Conservation (phyloP, 2,888 invertebrate genomes). For the Iphiclides podalirius region DNA sequence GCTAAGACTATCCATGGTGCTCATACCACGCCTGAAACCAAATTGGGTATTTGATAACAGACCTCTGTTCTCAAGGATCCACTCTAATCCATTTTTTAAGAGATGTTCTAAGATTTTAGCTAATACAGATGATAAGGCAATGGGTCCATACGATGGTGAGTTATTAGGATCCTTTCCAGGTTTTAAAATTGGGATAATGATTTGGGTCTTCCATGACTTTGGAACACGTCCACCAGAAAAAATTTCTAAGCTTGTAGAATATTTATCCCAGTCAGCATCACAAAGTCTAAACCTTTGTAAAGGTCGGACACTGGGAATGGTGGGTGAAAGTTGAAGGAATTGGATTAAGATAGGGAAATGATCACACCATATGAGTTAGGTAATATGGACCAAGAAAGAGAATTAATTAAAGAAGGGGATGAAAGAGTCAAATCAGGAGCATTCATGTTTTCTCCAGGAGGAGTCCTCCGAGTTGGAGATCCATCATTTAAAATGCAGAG, state of each 20-base stretch:
- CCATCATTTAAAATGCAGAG: slow-evolving; percentile 31
- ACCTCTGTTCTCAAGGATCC: neutral
- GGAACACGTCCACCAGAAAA: neutral
- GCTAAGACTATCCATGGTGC: too few species aligned
- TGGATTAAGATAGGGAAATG: slow-evolving; percentile 1
- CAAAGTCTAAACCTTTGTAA: neutral
- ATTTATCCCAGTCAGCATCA: neutral
- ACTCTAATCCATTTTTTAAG: neutral
- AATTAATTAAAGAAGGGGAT: slow-evolving; percentile 10
- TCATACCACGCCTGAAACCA: neutral
- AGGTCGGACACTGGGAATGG: neutral
- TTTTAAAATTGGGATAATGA: slow-evolving; percentile 9
- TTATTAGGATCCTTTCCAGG: slow-evolving; percentile 1
- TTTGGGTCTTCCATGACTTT: neutral
- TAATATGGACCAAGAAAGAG: neutral
- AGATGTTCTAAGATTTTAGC: slow-evolving; percentile 4
- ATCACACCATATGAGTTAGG: neutral
- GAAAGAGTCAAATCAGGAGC: slow-evolving; percentile 27
- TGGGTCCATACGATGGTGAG: neutral
- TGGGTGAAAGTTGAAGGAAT: neutral
- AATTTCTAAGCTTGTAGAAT: neutral
- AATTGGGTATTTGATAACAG: slow-evolving; percentile 6
- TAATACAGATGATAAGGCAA: neutral
- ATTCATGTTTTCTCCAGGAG: slow-evolving; percentile 7
- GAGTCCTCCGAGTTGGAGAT: slow-evolving; percentile 25